These are phyloP conservation scores for Zosterops lateralis DNA, from an alignment of 2,113 vertebrate species.

Conservation along the genomic window DNA sequence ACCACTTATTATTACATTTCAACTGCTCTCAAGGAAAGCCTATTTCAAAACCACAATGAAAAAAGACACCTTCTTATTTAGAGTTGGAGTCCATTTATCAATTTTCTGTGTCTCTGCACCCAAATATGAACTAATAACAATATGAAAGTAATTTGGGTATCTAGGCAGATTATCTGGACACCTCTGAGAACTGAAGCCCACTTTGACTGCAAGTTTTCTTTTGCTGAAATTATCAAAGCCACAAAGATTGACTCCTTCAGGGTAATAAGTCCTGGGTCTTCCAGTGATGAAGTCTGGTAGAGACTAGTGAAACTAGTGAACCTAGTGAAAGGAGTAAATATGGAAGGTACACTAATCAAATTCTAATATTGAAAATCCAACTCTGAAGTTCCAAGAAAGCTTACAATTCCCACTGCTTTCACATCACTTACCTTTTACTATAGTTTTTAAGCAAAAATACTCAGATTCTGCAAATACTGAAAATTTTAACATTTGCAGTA, in stretches of 20 bases:
- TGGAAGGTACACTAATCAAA: not conserved
- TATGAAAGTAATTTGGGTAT: not conserved
- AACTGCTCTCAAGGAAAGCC: conserved; percentile 43
- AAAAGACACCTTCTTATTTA: conserved; percentile 57
- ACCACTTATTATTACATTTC: conserved; percentile 1
- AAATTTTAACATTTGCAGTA: not conserved
- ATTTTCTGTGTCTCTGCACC: not conserved
- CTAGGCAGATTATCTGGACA: not conserved
- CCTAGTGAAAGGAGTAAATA: not conserved
- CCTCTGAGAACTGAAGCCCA: not conserved
- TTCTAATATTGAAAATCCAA: not conserved
- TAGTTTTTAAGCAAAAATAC: not conserved
- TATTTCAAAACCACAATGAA: conserved; percentile 55
- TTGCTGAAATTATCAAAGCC: not conserved
- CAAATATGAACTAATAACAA: not conserved
- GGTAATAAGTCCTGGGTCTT: not conserved
- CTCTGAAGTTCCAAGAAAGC: not conserved
- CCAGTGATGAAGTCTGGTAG: not conserved
- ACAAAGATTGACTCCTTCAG: not conserved
- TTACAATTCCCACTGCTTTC: not conserved
- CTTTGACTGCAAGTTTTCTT: not conserved
- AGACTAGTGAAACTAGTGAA: not conserved
- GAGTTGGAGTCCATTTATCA: conserved; percentile 33
- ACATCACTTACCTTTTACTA: not conserved
- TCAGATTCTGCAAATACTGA: not conserved